phyloP scores from a whole-genome alignment of 2,797 vertebrate species.

The Scarus forsteni region DNA sequence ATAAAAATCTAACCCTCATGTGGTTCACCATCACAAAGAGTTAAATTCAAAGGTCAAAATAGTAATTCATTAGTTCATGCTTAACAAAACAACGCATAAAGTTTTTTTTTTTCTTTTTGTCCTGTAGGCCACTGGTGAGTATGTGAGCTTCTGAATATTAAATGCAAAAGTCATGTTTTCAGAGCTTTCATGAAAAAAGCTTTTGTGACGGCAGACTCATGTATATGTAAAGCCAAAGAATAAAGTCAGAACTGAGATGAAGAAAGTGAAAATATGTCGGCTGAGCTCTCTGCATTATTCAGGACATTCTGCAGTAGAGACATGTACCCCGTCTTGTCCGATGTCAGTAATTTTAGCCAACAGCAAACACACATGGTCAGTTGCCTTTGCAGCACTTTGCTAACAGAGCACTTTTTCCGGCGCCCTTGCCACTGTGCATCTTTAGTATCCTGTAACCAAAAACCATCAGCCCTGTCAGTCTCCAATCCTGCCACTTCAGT shows the following conservation, averaged over 20 bases:
- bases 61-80: too few relatives aligned
- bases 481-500: slow-evolving; percentile 47
- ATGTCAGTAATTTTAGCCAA: slow-evolving; percentile 55
- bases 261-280: not conserved
- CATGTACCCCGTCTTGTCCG: slow-evolving; percentile 28
- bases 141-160: slow-evolving; percentile 17
- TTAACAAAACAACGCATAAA: not conserved
- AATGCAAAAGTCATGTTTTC: slow-evolving; percentile 33
- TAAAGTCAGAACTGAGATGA: not conserved
- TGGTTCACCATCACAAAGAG: too few relatives aligned
- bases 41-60: too few relatives aligned
- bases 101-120: too few relatives aligned
- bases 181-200: slow-evolving; percentile 30
- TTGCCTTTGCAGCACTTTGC: slow-evolving; percentile 38
- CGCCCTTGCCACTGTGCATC: slow-evolving; percentile 65
- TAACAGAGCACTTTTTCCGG: slow-evolving; percentile 65
- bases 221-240: not conserved
- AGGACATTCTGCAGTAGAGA: slow-evolving; percentile 12
- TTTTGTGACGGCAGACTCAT: slow-evolving; percentile 2
- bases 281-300: slow-evolving; percentile 14
- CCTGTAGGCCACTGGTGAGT: slow-evolving; percentile 11
- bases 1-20: too few relatives aligned
- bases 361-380: slow-evolving; percentile 46
- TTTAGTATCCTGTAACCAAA: slow-evolving; percentile 76
- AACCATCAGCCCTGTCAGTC: slow-evolving; percentile 55